phyloP scores from a whole-genome alignment of 2,113 vertebrate species.

The Sprattus sprattus region DNA sequence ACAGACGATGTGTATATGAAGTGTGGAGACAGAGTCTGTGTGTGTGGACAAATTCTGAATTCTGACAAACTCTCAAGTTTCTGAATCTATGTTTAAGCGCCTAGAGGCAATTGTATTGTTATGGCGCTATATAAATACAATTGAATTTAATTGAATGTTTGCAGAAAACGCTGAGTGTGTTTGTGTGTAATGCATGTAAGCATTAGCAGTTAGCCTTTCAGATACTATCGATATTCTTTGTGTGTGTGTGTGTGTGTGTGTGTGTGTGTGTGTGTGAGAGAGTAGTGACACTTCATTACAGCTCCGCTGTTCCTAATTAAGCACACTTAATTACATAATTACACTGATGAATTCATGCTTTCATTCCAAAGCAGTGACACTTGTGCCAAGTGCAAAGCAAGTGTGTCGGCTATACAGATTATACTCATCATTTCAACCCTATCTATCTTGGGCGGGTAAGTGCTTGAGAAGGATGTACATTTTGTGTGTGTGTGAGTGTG shows the following conservation, averaged over 20 bases:
- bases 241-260: conserved; percentile 16
- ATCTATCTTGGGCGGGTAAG: neutral
- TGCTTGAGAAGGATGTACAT: neutral
- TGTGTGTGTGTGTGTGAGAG: conserved; percentile 35
- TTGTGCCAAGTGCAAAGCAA: neutral
- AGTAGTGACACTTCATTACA: conserved; percentile 69
- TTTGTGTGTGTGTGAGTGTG: neutral
- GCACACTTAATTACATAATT: conserved; percentile 78
- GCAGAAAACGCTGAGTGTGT: neutral
- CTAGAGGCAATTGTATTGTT: too few species aligned
- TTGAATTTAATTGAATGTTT: too few species aligned
- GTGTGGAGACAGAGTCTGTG: too few species aligned
- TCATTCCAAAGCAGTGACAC: conserved; percentile 72
- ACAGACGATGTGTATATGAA: too few species aligned
- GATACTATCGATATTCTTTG: neutral
- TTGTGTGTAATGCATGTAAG: neutral
- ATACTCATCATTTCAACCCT: neutral
- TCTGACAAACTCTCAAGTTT: too few species aligned
- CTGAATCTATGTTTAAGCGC: neutral
- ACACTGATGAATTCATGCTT: conserved; percentile 81
- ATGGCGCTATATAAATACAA: too few species aligned
- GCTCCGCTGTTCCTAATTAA: conserved; percentile 82
- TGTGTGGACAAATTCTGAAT: too few species aligned
- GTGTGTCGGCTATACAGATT: neutral
- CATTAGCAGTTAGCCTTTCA: too few species aligned